These are phyloP conservation scores for Epizoanthus scotinus DNA, from an alignment of 92 coral and sea anemone species.

Conservation along the genomic window DNA sequence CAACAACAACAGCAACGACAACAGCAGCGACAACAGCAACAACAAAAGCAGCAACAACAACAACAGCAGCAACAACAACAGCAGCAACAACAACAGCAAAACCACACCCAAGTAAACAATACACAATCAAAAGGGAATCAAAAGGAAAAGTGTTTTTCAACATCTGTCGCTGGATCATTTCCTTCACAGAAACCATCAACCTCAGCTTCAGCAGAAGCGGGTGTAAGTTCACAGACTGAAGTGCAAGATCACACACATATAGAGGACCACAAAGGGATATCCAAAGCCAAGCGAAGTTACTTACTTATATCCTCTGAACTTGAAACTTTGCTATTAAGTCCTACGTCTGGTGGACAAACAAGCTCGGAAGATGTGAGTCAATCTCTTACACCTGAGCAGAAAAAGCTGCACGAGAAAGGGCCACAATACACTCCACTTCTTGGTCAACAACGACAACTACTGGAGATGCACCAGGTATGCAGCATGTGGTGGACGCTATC, in stretches of 20 bases:
- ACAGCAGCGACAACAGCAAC: slow-evolving; percentile 38
- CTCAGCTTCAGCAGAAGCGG: background rate
- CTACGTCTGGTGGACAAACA: slow-evolving; percentile 4
- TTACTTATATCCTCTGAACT: slow-evolving; percentile 83
- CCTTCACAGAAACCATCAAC: background rate
- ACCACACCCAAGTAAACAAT: background rate
- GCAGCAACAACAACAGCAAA: slow-evolving; percentile 32
- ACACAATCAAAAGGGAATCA: background rate
- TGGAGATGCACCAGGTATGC: slow-evolving; percentile 89
- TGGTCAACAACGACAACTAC: slow-evolving; percentile 76
- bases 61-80: slow-evolving; percentile 26
- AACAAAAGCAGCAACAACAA: slow-evolving; percentile 30
- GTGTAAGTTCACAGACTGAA: background rate
- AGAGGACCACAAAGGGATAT: slow-evolving; percentile 31
- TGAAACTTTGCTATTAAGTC: slow-evolving; percentile 67
- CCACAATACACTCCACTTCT: slow-evolving; percentile 75
- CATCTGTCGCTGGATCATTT: background rate
- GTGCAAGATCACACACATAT: background rate
- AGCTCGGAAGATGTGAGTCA: background rate
- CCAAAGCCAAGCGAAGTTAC: slow-evolving; percentile 62
- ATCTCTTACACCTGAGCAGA: slow-evolving; percentile 46
- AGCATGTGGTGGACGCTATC: background rate
- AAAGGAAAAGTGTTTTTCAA: background rate
- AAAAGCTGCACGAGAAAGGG: slow-evolving; percentile 64
- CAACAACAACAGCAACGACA: slow-evolving; percentile 29